Evolutionary conservation across 2,888 invertebrate genomes (phyloP), one percentile per base, ranked within the genome.

Genomic region (Tinea semifulvella): DNA sequence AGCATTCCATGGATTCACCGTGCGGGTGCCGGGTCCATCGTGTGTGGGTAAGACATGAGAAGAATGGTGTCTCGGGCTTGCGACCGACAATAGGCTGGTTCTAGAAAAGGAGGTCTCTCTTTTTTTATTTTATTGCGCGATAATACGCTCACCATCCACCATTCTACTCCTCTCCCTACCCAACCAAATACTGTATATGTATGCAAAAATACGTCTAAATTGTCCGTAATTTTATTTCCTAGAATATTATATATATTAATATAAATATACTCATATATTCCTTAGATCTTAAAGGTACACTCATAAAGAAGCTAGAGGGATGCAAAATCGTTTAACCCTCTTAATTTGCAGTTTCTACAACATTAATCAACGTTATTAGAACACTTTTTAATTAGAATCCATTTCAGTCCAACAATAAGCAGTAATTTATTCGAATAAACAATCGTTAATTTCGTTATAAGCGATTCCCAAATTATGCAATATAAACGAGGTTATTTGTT

Each of bases 341-440:
- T n/a, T 26, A 26, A n/a, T n/a, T 31, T 31, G 7, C 14, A 31
- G 7, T 31, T 6, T n/a, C 10, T n/a, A 26, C 6, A 26, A 26
- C 31, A 13, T 31, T 14, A 31, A 31, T 31, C 31, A 31, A 7
- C 11, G 13, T 31, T 4, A 14, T 31, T 31, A 14, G 14, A 31
- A 31, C n/a, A 31, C n/a, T 31, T 31, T 31, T 31, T 31, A 31
- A 31, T 31, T 31, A 31, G 11, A 31, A 31, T 31, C 31, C 31
- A 6, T 31, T 31, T 31, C 31, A 31, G n/a, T 11, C n/a, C 31
- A 14, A n/a, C 14, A 31, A 31, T 31, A 31, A 13, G 7, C 7
- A 31, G 31, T 13, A 31, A 31, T 31, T 31, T 31, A 31, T 31
- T 31, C 31, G 14, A 14, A 31, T 31, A 13, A n/a, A 31, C 31